Evolutionary conservation across 2,888 invertebrate genomes (phyloP).

Genomic region (Leptopilina syphax): DNA sequence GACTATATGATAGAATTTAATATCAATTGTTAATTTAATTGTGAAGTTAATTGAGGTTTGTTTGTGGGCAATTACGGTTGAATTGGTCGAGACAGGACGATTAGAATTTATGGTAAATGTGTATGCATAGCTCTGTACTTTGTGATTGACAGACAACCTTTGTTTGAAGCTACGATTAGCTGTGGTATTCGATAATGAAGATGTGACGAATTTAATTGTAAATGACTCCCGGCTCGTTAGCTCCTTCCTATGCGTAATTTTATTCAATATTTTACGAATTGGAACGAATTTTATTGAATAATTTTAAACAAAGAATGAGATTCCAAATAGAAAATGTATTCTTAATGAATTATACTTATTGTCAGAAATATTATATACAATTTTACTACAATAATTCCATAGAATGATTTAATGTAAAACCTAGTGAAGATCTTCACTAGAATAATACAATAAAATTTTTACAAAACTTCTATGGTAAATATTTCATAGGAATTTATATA

Average conservation of each 20-base stretch:
- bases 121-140: slow-evolving; percentile 8
- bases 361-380: no score
- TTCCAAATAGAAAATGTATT: no score
- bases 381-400: no score
- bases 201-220: slow-evolving; percentile 44
- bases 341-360: no score
- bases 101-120: slow-evolving; percentile 11
- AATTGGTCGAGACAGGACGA: background rate
- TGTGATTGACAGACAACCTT: slow-evolving; percentile 30
- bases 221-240: slow-evolving; percentile 28
- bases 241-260: background rate
- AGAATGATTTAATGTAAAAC: no score
- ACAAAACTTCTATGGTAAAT: no score
- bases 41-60: background rate
- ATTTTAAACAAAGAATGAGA: no score
- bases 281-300: background rate
- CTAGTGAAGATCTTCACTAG: no score
- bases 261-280: background rate
- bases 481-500: no score
- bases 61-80: background rate
- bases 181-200: slow-evolving; percentile 44
- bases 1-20: background rate
- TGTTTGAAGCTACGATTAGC: slow-evolving; percentile 15
- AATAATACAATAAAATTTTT: no score
- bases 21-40: slow-evolving; percentile 12